Evolutionary conservation across 2,888 invertebrate species (phyloP), one percentile per base, ranked within the genome.

Genomic region (Eustalomyia histrio): DNA sequence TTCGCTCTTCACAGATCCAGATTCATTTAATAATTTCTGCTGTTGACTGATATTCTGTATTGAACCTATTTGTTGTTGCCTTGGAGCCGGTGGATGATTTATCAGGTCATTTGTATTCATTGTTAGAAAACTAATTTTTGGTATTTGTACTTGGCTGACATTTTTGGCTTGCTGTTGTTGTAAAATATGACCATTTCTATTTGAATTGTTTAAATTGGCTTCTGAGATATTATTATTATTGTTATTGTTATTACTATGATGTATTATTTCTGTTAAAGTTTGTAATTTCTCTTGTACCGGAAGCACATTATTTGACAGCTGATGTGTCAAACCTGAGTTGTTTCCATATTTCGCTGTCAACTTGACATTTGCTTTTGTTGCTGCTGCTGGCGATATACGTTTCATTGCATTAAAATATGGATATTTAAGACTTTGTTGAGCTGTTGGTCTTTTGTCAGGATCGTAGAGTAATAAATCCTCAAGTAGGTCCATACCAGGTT

Each of bases 381-480:
- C 88, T 35, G 88, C 88, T 17, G 85, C 85, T 3, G 91, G 90
- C 6, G 90, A 90, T 58, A 89, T 86, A 14, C 90, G 87, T 57
- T 90, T 90, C 7, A 89, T 73, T 4, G 89, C 87, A 86, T 90
- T 89, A 84, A 91, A 91, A 85, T 90, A 91, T 0, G 91, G 89
- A 85, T 92, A 95, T 93, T 96, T 94, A n/a, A 97, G 92, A 9
- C 96, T 94, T 87, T 96, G 95, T 84, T 95, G 96, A 0, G 98
- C 97, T 0, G 96, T 96, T 1, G 99, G 99, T 84, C 99, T 93
- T 87, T 96, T 95, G 63, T 95, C 93, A 0, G 99, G 98, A 90
- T 98, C 97, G 95, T 99, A 99, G 82, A 94, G 93, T 85, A 99
- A 91, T 92, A 98, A 93, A 83, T 97, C 95, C 85, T 95, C 94